phyloP scores from a whole-genome alignment of 2,888 invertebrate species.

The Aleiodes testaceus region DNA sequence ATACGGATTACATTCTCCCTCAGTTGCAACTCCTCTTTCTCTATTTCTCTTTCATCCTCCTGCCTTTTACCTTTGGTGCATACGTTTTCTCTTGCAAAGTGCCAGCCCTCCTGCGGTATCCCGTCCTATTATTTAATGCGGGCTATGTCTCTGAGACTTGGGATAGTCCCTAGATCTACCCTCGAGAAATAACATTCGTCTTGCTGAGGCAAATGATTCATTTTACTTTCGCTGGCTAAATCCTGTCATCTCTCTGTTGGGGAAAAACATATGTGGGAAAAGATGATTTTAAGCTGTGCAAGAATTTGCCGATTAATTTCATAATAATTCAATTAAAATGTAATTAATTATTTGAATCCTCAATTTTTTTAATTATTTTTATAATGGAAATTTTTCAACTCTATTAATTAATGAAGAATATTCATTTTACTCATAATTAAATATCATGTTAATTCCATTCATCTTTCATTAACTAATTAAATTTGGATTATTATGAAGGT shows the following conservation, averaged over 20 bases:
- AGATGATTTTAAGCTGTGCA: neutral
- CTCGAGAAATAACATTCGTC: constrained; percentile 31
- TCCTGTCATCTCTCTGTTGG: neutral
- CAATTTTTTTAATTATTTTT: no score
- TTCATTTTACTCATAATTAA: no score
- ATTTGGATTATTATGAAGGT: no score
- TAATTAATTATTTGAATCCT: no score
- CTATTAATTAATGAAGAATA: no score
- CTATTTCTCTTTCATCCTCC: neutral
- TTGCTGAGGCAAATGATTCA: constrained; percentile 25
- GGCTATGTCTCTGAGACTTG: constrained; percentile 22
- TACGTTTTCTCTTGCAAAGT: constrained; percentile 36
- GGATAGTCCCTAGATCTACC: constrained; percentile 33
- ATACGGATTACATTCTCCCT: constrained; percentile 48
- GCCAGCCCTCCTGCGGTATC: constrained; percentile 22
- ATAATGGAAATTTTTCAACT: no score
- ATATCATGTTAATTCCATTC: no score
- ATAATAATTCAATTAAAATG: no score
- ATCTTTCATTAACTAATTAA: no score
- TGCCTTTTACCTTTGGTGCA: constrained; percentile 1
- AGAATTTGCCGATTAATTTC: no score
- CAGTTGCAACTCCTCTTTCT: neutral
- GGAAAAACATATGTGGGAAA: neutral
- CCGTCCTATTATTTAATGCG: constrained; percentile 37
- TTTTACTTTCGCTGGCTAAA: neutral